Base-by-base conservation (phyloP, 2,888 invertebrate genomes). In the Sabellastarte sp. region DNA sequence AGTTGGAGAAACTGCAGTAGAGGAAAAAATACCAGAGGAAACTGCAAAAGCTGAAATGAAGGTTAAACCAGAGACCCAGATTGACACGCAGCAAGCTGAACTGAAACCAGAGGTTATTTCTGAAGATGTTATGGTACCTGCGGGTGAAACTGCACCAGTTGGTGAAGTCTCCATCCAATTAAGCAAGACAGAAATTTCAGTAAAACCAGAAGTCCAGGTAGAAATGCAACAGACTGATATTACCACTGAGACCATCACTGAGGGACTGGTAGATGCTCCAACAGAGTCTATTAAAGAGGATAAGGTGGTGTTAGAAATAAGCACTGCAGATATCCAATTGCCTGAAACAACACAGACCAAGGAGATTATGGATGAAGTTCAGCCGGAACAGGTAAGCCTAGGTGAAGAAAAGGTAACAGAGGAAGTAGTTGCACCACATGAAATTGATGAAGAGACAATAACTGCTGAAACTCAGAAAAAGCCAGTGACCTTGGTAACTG, bases 391-490 rank as follows among this genome's bases (percentile, higher is more conserved):
- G 28, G 53, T 53, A 2, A 53, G 53, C 53, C 2, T 28, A 24
- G 53, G 26, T 3, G 50, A 59, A 59, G 51, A 30, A 5, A 10
- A 60, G 53, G 30, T 32, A 4, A 32, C 28, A 10, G 50, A 5
- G 20, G 24, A 24, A 50, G 59, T 51, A 59, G 59, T 33, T 32
- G 52, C 41, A 26, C 57, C 50, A 60, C 57, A 53, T 29, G 53
- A 52, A 50, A 32, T 31, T 32, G 50, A 32, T 28, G 24, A 50
- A 3, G n/a, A 29, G 24, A n/a, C 26, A 32, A 58, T 57, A 52
- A 32, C 32, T 32, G 32, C 20, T n/a, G n/a, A n/a, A n/a, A n/a
- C n/a, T n/a, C n/a, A n/a, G n/a, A n/a, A n/a, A n/a, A n/a, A n/a
- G n/a, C n/a, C n/a, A n/a, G n/a, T n/a, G n/a, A n/a, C n/a, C n/a